Percentiles rank a stretch among this genome's conserved stretches.
Conservation (phyloP, 1,140 invertebrate genomes). For the Halotydeus destructor region DNA sequence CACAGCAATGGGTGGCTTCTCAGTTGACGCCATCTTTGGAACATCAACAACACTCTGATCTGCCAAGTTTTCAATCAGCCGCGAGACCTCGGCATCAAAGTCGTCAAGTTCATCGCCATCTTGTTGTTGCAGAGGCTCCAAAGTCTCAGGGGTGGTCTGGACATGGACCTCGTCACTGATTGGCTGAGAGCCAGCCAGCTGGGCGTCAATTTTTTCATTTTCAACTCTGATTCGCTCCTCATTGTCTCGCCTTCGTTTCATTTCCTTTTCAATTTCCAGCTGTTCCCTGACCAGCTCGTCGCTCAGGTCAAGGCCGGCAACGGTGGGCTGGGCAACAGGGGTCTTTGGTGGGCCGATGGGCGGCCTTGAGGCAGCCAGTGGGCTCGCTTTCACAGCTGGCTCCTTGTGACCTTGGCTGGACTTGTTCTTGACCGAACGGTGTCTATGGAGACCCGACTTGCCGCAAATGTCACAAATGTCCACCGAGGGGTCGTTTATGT, state of each 20-base stretch:
- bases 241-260: constrained; percentile 5
- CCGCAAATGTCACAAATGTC: constrained; percentile 12
- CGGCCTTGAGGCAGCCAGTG: too few species aligned
- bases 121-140: too few species aligned
- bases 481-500: constrained; percentile 2
- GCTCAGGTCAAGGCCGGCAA: constrained; percentile 1
- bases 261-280: constrained; percentile 9
- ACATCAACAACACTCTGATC: too few species aligned
- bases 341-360: not conserved
- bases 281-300: constrained; percentile 7
- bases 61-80: too few species aligned
- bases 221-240: constrained; percentile 1
- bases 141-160: too few species aligned
- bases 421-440: not conserved
- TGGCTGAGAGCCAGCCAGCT: too few species aligned
- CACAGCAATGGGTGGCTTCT: too few species aligned
- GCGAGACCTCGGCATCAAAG: too few species aligned
- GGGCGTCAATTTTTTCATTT: constrained; percentile 7
- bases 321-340: too few species aligned
- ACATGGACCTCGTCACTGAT: too few species aligned
- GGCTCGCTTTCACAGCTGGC: not conserved
- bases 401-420: not conserved
- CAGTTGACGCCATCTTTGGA: too few species aligned
- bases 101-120: too few species aligned
- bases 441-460: not conserved